phyloP scores from a whole-genome alignment of 2,113 vertebrate species.

The Furnarius figulus region DNA sequence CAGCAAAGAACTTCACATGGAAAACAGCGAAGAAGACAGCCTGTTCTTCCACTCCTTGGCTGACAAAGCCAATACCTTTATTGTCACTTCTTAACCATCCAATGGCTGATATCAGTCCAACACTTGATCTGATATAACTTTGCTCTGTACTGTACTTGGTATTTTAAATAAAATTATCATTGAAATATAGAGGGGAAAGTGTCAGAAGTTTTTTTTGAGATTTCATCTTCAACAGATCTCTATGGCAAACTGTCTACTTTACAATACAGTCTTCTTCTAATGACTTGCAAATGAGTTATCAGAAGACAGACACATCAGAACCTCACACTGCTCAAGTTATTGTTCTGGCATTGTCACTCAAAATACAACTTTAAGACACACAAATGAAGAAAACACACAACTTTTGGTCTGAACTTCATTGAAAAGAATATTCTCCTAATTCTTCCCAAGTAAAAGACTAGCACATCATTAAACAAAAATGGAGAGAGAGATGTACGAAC shows the following conservation, averaged over 20 bases:
- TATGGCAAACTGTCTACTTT: background rate
- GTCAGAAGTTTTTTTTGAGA: background rate
- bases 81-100: background rate
- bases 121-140: background rate
- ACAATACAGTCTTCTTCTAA: background rate
- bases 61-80: background rate
- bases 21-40: background rate
- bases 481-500: background rate
- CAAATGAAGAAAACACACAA: background rate
- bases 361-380: background rate
- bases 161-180: background rate
- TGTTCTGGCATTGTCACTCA: background rate
- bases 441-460: background rate
- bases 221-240: background rate
- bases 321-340: background rate
- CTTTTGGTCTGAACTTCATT: background rate
- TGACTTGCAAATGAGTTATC: background rate
- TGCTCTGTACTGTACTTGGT: background rate
- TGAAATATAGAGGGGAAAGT: background rate
- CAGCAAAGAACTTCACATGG: background rate
- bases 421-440: background rate
- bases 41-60: background rate
- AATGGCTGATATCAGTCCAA: background rate
- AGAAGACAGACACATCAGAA: background rate
- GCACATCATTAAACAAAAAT: background rate